Base-by-base conservation (phyloP, 2,113 vertebrate genomes). In the Verasper variegatus region DNA sequence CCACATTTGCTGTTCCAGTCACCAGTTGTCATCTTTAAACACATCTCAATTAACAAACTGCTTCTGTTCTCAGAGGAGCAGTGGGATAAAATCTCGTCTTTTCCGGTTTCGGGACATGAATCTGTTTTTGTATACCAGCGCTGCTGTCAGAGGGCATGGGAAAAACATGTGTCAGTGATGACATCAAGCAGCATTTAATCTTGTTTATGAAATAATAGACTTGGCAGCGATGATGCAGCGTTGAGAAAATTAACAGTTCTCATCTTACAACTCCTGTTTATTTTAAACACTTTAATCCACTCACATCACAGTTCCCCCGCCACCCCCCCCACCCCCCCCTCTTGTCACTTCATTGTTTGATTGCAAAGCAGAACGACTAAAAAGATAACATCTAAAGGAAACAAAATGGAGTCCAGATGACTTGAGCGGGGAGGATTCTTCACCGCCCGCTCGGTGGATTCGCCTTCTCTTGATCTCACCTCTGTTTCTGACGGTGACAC, bases 371-470 rank as follows among this genome's bases (percentile, higher is more conserved):
- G 61, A 60, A 62, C 66, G 68, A 67, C 78, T 49, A 2, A 11
- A 76, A 42, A 74, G 82, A 88, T 82, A 80, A 60, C 70, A 88
- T 85, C 81, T 76, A 71, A 76, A 76, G 56, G 60, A 69, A 89
- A 87, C 82, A 88, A 88, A 90, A 90, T 85, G 76, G 82, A 83
- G 59, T 74, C 76, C 82, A 85, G 80, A 82, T 77, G 85, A 85
- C 35, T 51, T 13, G 20, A 80, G 71, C 3, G 2, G 5, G 5
- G 70, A 68, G 76, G 75, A 78, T 71, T 69, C 60, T 79, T 59
- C 80, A 66, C 52, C 68, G 45, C 58, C 71, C 49, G 62, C 76
- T 64, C 18, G 8, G 68, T 45, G 17, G 54, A 77, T 85, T 71
- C 37, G 59, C 62, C 88, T 81, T 79, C 74, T 81, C 76, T 86